Percentiles rank a stretch among this genome's conserved stretches.
phyloP scores from a whole-genome alignment of 2,113 vertebrate genomes.

The Gallinago media region DNA sequence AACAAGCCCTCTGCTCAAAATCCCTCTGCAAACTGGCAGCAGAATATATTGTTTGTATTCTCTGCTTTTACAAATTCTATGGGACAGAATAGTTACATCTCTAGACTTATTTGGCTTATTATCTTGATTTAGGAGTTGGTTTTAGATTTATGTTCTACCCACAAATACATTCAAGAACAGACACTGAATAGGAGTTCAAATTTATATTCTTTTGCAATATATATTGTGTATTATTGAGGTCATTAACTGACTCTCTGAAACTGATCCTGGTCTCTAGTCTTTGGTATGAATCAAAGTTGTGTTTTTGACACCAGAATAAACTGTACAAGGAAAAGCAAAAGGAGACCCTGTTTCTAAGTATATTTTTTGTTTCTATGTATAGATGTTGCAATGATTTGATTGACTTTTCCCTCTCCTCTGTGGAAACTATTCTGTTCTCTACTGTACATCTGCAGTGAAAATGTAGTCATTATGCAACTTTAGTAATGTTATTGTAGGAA shows the following conservation, averaged over 20 bases:
- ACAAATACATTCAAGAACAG: neutral
- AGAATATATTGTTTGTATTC: neutral
- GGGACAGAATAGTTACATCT: neutral
- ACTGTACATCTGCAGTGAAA: neutral
- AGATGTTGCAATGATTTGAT: neutral
- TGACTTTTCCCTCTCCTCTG: neutral
- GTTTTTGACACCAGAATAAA: neutral
- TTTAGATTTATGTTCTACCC: neutral
- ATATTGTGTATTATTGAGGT: neutral
- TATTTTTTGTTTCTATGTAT: neutral
- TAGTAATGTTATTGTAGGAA: neutral
- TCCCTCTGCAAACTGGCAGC: neutral
- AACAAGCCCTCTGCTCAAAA: neutral
- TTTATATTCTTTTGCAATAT: fast-evolving
- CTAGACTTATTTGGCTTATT: neutral
- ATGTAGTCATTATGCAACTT: neutral
- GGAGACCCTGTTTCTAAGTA: neutral
- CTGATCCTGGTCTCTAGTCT: neutral
- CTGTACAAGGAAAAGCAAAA: neutral
- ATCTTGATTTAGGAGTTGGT: neutral
- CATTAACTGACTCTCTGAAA: neutral
- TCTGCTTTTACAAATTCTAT: neutral
- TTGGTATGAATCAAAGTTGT: neutral
- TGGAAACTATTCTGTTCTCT: neutral
- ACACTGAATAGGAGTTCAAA: neutral